phyloP scores from a whole-genome alignment of 2,888 invertebrate species.

The Cryptophagus acutangulus region DNA sequence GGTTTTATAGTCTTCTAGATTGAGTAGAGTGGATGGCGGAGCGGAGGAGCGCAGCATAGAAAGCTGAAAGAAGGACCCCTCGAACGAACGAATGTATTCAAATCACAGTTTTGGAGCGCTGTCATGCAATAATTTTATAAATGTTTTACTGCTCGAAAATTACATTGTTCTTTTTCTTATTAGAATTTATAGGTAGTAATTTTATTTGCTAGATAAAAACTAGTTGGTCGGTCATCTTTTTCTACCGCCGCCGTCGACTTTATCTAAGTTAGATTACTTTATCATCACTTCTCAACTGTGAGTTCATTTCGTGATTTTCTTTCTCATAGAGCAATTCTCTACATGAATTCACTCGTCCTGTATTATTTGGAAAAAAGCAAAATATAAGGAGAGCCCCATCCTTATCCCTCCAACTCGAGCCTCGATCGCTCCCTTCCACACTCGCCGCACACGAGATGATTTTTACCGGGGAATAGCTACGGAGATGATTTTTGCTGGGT shows the following conservation, averaged over 20 bases:
- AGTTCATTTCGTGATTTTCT: constrained; percentile 37
- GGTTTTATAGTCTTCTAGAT: constrained; percentile 45
- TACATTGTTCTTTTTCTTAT: no score
- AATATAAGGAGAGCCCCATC: no score
- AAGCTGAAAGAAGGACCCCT: no score
- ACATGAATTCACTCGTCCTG: constrained; percentile 34
- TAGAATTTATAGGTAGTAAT: no score
- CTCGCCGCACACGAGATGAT: constrained; percentile 20
- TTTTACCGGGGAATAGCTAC: constrained; percentile 30
- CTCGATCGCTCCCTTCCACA: neutral
- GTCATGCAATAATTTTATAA: no score
- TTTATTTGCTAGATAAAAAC: no score
- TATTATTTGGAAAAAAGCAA: constrained; percentile 23
- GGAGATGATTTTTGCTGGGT: constrained; percentile 35
- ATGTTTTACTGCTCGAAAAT: no score
- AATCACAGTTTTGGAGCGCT: no score
- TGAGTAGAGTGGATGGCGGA: constrained; percentile 34
- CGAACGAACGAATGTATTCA: constrained; percentile 39
- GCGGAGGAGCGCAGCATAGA: no score
- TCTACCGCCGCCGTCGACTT: no score
- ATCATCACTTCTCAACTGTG: constrained; percentile 31
- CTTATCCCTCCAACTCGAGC: neutral
- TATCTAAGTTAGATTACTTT: constrained; percentile 30
- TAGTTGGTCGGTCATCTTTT: no score
- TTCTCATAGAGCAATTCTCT: constrained; percentile 37